phyloP scores from a whole-genome alignment of 2,888 invertebrate genomes.

The Barypeithes pellucidus region DNA sequence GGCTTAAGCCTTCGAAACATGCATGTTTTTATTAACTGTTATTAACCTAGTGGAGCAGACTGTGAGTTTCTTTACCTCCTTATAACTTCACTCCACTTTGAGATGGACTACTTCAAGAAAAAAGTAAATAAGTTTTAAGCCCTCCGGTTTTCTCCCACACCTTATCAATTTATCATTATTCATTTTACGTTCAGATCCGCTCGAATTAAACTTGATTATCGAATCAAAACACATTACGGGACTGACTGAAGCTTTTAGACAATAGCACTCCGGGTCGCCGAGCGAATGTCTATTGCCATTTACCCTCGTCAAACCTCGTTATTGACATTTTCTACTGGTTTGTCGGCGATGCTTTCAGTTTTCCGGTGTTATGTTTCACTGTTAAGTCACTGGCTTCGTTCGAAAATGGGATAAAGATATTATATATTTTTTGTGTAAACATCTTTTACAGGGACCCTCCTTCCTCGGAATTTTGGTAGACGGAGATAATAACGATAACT shows the following conservation, averaged over 20 bases:
- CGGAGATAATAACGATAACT: neutral
- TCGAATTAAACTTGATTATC: conserved; percentile 13
- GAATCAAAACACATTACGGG: conserved; percentile 29
- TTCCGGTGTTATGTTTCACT: conserved; percentile 5
- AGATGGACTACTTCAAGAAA: no score
- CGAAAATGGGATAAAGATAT: neutral
- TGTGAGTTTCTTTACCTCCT: no score
- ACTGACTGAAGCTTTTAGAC: conserved; percentile 32
- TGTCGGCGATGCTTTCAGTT: conserved; percentile 15
- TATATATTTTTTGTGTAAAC: conserved; percentile 4
- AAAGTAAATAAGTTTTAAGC: no score
- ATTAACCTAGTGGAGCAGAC: no score
- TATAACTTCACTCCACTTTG: no score
- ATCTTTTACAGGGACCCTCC: neutral
- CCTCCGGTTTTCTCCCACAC: no score
- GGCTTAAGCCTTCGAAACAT: no score
- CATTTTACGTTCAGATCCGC: neutral
- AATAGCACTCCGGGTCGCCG: conserved; percentile 19
- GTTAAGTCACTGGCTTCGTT: neutral
- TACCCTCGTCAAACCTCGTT: conserved; percentile 36
- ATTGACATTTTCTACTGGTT: conserved; percentile 34
- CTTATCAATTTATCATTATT: conserved; percentile 26
- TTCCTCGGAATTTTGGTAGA: neutral
- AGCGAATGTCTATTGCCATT: conserved; percentile 33
- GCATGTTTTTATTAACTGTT: no score